Evolutionary conservation across 2,113 vertebrate genomes (phyloP).

Genomic region (Callipepla californica): DNA sequence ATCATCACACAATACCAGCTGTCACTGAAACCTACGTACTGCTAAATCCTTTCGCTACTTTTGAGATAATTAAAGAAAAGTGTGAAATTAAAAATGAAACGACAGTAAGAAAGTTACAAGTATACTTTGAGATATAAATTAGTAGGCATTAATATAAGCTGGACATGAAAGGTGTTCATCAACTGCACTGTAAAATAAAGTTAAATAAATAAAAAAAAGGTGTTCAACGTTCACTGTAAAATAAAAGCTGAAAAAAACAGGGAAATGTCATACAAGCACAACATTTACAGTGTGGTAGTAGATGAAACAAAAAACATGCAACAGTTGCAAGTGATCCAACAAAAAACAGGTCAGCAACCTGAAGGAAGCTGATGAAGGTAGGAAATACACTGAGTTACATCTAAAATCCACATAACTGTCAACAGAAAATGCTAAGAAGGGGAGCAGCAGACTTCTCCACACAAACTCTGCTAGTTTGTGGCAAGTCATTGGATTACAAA

Average conservation of each 20-base stretch:
- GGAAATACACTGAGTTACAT: neutral
- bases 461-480: neutral
- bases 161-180: neutral
- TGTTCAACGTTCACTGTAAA: neutral
- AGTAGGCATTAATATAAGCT: neutral
- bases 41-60: neutral
- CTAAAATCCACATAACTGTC: neutral
- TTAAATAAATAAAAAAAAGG: too few relatives aligned
- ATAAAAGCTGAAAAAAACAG: neutral
- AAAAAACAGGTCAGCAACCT: neutral
- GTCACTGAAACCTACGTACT: neutral
- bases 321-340: neutral
- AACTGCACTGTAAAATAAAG: neutral
- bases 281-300: neutral
- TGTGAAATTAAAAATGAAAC: neutral
- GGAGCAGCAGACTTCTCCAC: neutral
- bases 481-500: neutral
- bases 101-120: neutral
- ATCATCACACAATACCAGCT: neutral
- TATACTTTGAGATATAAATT: neutral
- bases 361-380: neutral
- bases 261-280: neutral
- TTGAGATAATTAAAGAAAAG: neutral
- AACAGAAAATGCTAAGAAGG: neutral
- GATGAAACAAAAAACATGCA: neutral